Conservation (phyloP, 2,888 invertebrate species). For the Tiliacea citrago region DNA sequence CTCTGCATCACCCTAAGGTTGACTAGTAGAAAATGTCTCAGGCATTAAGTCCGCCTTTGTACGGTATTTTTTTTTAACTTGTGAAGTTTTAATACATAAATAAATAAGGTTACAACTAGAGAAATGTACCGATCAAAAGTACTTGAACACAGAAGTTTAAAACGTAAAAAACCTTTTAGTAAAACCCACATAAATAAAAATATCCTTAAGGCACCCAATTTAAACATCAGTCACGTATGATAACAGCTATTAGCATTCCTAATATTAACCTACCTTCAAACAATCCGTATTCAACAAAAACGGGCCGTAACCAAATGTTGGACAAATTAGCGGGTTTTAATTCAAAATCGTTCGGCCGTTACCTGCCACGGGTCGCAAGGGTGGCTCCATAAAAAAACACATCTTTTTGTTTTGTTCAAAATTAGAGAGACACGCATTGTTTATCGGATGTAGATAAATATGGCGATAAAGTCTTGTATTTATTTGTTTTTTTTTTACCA, state of each 20-base stretch:
- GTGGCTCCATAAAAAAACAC: slow-evolving; percentile 43
- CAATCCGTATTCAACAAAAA: slow-evolving; percentile 53
- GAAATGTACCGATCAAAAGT: not conserved
- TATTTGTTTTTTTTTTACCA: slow-evolving; percentile 33
- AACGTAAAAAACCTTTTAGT: not conserved
- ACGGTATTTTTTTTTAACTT: too few species aligned
- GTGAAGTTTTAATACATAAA: too few species aligned
- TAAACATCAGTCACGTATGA: slow-evolving; percentile 55
- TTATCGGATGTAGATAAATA: slow-evolving; percentile 44
- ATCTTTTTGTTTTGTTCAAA: slow-evolving; percentile 56
- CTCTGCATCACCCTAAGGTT: too few species aligned
- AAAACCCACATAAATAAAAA: slow-evolving; percentile 21
- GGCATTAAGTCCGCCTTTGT: too few species aligned
- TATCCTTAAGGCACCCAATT: slow-evolving; percentile 36
- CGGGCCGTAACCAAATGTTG: slow-evolving; percentile 58
- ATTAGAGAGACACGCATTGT: slow-evolving; percentile 61
- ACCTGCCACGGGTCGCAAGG: slow-evolving; percentile 54
- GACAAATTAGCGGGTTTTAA: slow-evolving; percentile 74
- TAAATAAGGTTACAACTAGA: not conserved
- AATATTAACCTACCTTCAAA: slow-evolving; percentile 44
- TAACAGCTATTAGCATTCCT: slow-evolving; percentile 56
- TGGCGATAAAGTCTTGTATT: slow-evolving; percentile 51
- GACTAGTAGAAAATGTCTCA: too few species aligned
- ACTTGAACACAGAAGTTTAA: not conserved
- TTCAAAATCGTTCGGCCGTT: slow-evolving; percentile 67